Evolutionary conservation across 2,888 invertebrate species (phyloP).

Genomic region (Aleiodes leptofemur): DNA sequence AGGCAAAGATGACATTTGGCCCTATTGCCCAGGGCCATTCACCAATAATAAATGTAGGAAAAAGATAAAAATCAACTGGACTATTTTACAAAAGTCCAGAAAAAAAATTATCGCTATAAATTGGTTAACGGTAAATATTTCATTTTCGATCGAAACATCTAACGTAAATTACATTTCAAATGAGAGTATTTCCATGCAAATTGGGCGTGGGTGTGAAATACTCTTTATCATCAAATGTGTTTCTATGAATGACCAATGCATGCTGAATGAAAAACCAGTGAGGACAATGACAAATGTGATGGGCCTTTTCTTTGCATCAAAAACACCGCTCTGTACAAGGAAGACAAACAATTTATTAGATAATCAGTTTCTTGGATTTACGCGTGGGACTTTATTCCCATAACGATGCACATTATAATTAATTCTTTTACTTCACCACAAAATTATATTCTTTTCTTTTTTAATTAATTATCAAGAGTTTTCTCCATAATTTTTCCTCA

Average conservation of each 20-base stretch:
- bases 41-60: too few species aligned
- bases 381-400: background rate
- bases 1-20: too few species aligned
- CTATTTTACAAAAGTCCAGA: background rate
- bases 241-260: conserved; percentile 70
- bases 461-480: conserved; percentile 15
- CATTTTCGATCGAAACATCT: background rate
- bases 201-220: conserved; percentile 44
- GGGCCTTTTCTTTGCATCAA: conserved; percentile 8
- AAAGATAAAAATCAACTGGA: too few species aligned
- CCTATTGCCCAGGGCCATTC: too few species aligned
- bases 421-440: background rate
- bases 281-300: conserved; percentile 29
- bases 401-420: conserved; percentile 13
- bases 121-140: conserved; percentile 3
- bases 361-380: conserved; percentile 31
- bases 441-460: background rate
- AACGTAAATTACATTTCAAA: conserved; percentile 51
- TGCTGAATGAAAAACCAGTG: conserved; percentile 46
- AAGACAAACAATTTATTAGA: conserved; percentile 32
- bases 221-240: conserved; percentile 51
- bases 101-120: background rate
- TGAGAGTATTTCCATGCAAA: conserved; percentile 44
- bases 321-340: conserved; percentile 36
- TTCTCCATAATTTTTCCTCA: conserved; percentile 26